These are phyloP conservation scores for Hirudo medicinalis DNA, from an alignment of 1,140 invertebrate genomes.

Conservation along the genomic window DNA sequence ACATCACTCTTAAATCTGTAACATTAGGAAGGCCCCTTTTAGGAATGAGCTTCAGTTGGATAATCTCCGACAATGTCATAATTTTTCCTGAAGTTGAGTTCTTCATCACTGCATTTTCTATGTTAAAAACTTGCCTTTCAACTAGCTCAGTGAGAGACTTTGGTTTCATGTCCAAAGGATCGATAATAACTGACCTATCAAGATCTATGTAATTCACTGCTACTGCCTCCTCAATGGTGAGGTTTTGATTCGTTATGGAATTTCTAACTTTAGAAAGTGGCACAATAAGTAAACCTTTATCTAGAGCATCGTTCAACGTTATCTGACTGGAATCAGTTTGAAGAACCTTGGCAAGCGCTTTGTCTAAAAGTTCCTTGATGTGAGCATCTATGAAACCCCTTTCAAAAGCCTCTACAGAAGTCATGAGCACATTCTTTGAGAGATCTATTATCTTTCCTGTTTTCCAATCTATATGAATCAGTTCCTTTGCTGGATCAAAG, in stretches of 20 bases:
- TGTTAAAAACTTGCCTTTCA: constrained; percentile 63
- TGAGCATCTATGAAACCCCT: constrained; percentile 41
- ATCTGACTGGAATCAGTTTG: constrained; percentile 1
- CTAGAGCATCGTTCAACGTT: constrained; percentile 19
- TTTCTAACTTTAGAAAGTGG: constrained; percentile 54
- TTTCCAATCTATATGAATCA: constrained; percentile 20
- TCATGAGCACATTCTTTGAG: constrained; percentile 11
- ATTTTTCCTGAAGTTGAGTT: constrained; percentile 51
- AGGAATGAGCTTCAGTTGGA: constrained; percentile 31
- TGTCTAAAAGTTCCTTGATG: constrained; percentile 56
- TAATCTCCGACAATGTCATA: constrained; percentile 33
- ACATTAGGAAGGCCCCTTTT: constrained; percentile 17
- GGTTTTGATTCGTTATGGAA: constrained; percentile 51
- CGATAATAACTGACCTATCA: constrained; percentile 46
- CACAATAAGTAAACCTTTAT: constrained; percentile 20
- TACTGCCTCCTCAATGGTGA: constrained; percentile 58
- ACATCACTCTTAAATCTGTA: constrained; percentile 41
- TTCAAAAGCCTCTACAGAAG: constrained; percentile 12
- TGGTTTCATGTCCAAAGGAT: constrained; percentile 23
- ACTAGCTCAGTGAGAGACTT: constrained; percentile 53
- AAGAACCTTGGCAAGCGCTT: constrained; percentile 42
- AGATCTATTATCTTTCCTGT: constrained; percentile 17
- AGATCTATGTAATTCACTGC: constrained; percentile 18
- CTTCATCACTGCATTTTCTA: constrained; percentile 67
- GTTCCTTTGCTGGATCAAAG: too few relatives aligned